A percentile compares a stretch with the other conserved stretches of the same genome.
Conservation (phyloP, 2,888 invertebrate species). For the Standfussiana lucernea region DNA sequence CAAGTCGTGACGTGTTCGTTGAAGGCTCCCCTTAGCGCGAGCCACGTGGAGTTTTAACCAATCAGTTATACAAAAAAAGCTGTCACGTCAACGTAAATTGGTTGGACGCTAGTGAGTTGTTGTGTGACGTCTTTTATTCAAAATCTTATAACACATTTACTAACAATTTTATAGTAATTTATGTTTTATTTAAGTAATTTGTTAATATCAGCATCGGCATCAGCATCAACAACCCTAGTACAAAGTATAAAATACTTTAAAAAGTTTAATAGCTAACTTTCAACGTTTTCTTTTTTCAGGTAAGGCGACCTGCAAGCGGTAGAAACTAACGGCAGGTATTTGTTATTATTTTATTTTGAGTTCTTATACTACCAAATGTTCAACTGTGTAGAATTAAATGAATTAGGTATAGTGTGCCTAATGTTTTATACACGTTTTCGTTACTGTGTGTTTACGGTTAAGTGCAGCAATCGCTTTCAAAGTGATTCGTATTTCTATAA, state of each 20-base stretch:
- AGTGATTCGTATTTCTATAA: background rate
- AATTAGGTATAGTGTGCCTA: background rate
- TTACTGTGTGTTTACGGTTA: background rate
- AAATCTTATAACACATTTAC: no score
- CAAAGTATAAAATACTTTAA: background rate
- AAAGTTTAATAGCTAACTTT: conserved; percentile 15
- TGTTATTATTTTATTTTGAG: conserved; percentile 6
- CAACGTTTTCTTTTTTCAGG: conserved; percentile 46
- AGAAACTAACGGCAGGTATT: conserved; percentile 33
- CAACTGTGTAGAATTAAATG: background rate
- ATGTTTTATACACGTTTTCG: background rate
- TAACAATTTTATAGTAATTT: no score
- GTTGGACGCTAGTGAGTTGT: no score
- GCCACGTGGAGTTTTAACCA: no score
- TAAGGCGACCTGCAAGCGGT: conserved; percentile 30
- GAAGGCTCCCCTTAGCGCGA: no score
- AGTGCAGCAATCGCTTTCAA: background rate
- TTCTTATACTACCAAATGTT: background rate
- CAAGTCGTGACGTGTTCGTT: no score
- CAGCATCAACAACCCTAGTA: no score
- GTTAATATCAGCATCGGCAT: no score
- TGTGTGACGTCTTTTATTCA: no score
- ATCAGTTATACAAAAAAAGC: no score
- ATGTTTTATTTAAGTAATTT: no score
- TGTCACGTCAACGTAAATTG: no score